Evolutionary conservation across 92 coral and sea anemone species (phyloP), one percentile per base, ranked within the genome.

Genomic region (Heteractis magnifica): DNA sequence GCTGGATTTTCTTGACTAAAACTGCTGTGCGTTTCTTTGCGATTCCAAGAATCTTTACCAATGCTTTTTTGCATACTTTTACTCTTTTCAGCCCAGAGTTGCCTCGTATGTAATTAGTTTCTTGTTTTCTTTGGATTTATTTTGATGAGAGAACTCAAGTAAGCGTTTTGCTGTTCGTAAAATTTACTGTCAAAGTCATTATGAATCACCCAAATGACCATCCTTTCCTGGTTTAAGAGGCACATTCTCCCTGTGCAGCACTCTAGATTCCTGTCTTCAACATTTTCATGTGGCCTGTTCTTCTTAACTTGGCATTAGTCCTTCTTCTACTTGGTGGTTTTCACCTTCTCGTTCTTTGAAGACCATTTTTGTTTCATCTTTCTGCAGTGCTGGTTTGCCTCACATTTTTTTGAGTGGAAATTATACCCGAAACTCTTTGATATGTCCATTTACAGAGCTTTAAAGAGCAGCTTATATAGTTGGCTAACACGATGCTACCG

Each of bases 91-190:
- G 83, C 62, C 87, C 87, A 64, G 87, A 78, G 59, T 65, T 13
- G 56, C 79, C 83, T 79, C 83, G 83, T 10, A 85, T 53, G 79
- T 85, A 41, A 15, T 85, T 52, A 78, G 23, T 81, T 85, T 78
- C 78, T 64, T 18, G 68, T 77, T 56, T 44, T 75, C 26, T 79
- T 81, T 9, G 71, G 77, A 18, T 64, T 78, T 55, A 85, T 52
- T 76, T 85, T 84, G 34, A 85, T 85, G 10, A 85, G 88, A 53
- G 88, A 85, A 56, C 75, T 53, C 7, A 85, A 77, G 73, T 84
- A 84, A 44, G 76, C 77, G 75, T 84, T 84, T 65, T 76, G 87
- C 21, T 77, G 21, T 74, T 82, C 86, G 65, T 82, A 82, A 50
- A 83, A 65, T 79, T 72, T 83, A n/a, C 52, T 60, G 52, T 83